Percentiles rank a stretch among this genome's conserved stretches.
Evolutionary conservation across 2,888 invertebrate species (phyloP).

Genomic region (Habroteleia sp.): DNA sequence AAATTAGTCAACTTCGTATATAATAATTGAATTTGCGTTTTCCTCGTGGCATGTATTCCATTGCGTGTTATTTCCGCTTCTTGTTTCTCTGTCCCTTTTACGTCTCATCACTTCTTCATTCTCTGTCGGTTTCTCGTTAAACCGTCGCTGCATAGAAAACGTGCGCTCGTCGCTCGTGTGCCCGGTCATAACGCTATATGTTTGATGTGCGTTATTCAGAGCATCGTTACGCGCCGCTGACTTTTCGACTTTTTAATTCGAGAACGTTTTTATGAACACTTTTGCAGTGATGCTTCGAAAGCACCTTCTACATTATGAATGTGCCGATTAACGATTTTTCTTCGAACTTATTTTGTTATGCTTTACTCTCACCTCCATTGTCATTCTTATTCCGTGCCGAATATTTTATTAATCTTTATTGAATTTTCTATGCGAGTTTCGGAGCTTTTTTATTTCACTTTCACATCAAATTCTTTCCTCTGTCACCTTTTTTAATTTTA

Average conservation of each 20-base stretch:
- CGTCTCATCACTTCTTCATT: conserved; percentile 31
- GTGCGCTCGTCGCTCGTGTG: conserved; percentile 20
- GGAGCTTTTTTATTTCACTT: no score
- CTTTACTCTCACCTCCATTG: no score
- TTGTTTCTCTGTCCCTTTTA: conserved; percentile 27
- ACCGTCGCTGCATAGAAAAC: conserved; percentile 53
- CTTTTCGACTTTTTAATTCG: conserved; percentile 58
- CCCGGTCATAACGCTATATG: conserved; percentile 26
- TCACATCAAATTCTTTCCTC: no score
- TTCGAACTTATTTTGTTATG: conserved; percentile 4
- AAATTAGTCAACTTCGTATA: conserved; percentile 36
- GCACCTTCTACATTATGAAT: conserved; percentile 29
- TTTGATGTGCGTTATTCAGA: conserved; percentile 56
- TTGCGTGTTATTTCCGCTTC: conserved; percentile 35
- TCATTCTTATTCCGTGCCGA: no score
- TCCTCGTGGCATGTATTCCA: conserved; percentile 1
- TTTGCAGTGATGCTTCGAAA: conserved; percentile 15
- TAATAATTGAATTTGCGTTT: conserved; percentile 35
- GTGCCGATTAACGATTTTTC: conserved; percentile 31
- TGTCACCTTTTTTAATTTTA: no score
- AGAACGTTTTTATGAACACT: conserved; percentile 33
- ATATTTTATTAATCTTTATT: no score
- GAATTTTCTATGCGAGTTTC: no score
- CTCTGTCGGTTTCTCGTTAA: conserved; percentile 49
- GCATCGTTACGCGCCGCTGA: conserved; percentile 46